Evolutionary conservation across 2,113 vertebrate genomes (phyloP).

Genomic region (Festucalex cinctus): DNA sequence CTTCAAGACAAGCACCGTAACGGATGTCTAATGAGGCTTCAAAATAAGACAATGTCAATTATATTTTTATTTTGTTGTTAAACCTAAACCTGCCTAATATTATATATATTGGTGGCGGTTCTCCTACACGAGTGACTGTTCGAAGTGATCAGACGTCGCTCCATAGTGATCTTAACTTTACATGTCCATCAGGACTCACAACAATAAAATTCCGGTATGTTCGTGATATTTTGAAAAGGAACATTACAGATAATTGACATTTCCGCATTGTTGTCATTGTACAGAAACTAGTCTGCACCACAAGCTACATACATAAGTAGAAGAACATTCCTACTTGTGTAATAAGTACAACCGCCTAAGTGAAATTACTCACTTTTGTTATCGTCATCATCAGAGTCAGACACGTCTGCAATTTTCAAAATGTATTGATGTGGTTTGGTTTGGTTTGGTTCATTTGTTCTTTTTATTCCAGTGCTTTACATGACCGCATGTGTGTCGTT

Average conservation of each 20-base stretch:
- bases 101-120: not conserved
- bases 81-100: not conserved
- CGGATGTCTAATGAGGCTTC: not conserved
- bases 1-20: not conserved
- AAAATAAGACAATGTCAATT: not conserved
- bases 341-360: too few relatives aligned
- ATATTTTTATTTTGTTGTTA: not conserved
- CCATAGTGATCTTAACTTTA: not conserved
- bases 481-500: too few relatives aligned
- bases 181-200: not conserved
- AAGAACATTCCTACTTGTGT: too few relatives aligned
- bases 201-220: not conserved
- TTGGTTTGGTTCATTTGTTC: too few relatives aligned
- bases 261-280: not conserved
- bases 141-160: too few relatives aligned
- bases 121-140: not conserved
- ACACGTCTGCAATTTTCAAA: too few relatives aligned
- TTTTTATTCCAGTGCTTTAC: too few relatives aligned
- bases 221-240: not conserved
- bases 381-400: too few relatives aligned
- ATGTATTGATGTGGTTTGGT: too few relatives aligned
- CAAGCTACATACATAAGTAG: too few relatives aligned
- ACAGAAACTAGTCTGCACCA: not conserved
- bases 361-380: too few relatives aligned
- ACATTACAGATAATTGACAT: not conserved